Base-by-base conservation (phyloP, 2,113 vertebrate genomes). In the Pterocles gutturalis region DNA sequence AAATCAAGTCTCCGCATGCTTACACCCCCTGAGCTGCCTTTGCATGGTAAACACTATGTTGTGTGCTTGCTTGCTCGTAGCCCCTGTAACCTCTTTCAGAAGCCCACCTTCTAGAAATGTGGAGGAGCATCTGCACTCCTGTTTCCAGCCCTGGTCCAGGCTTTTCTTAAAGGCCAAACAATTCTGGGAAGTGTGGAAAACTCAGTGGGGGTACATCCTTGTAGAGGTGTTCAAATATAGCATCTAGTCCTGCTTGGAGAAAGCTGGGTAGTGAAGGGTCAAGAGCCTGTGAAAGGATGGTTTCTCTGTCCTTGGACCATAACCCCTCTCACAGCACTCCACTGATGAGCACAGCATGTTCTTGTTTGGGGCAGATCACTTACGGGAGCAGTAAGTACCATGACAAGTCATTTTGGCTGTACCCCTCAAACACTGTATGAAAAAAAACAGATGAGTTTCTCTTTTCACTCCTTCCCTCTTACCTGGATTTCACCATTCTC, bases 361-460 rank as follows among this genome's bases (percentile, higher is more conserved):
- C n/a, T 20, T 15, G 15, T 14, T 16, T 22, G 69, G n/a, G 13
- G 17, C 53, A 49, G 13, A 3, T 11, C 28, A 17, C 51, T 17
- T 16, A 0, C 0, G 17, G 8, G 81, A 65, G n/a, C 0, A 1
- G 24, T 36, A 19, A 1, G 24, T n/a, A 17, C 60, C 28, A 41
- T 16, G 24, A 33, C 8, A 7, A 73, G 36, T 15, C 2, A 10
- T 26, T 71, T 34, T 43, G 53, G 20, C 62, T 69, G 13, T 51
- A 25, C 1, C 2, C 57, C 75, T 69, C 58, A 26, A 36, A 36
- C 2, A 17, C 5, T 5, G 8, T 5, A 18, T 4, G 4, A 33
- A 21, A 29, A 20, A 34, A 78, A 65, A 41, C 41, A 41, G 3
- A 17, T 28, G 0, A 51, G 55, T 48, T 83, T 48, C 28, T 83